A percentile compares a stretch with the other conserved stretches of the same genome.
These are phyloP conservation scores for Hydroisotoma schaefferi DNA, from an alignment of 2,888 invertebrate species.

Conservation along the genomic window DNA sequence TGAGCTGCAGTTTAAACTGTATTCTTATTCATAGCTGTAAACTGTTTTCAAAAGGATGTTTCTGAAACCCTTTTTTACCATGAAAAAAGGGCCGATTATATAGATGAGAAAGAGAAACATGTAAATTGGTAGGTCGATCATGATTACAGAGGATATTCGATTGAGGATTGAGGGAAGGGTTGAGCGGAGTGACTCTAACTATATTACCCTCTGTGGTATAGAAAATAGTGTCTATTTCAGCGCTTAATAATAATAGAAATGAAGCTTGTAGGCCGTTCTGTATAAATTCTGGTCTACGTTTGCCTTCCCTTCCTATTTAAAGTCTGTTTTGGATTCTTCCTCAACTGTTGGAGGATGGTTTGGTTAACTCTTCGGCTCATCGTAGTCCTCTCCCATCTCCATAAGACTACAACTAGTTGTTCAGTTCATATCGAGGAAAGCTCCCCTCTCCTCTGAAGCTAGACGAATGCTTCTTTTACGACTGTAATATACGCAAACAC, in stretches of 20 bases:
- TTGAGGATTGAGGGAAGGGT: constrained; percentile 6
- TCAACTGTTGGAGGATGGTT: constrained; percentile 1
- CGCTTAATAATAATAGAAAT: no score
- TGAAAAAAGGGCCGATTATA: no score
- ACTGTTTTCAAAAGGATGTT: no score
- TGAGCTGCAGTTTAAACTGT: no score
- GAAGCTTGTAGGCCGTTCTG: no score
- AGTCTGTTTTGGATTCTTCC: constrained; percentile 12
- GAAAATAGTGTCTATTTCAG: no score
- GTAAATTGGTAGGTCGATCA: not conserved
- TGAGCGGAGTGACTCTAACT: not conserved
- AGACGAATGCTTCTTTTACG: not conserved
- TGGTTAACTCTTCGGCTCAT: not conserved
- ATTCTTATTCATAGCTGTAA: no score
- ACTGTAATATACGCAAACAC: not conserved
- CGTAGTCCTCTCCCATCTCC: not conserved
- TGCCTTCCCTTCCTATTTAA: constrained; percentile 19
- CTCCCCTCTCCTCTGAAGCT: not conserved
- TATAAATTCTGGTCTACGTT: no score
- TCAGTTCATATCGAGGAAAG: not conserved
- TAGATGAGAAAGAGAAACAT: no score
- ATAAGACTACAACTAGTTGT: no score
- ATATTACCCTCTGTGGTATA: not conserved
- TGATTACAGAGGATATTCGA: constrained; percentile 4
- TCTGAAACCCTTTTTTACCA: no score